These are phyloP conservation scores for Piscicola geometra DNA, from an alignment of 2,888 invertebrate genomes.

Conservation along the genomic window DNA sequence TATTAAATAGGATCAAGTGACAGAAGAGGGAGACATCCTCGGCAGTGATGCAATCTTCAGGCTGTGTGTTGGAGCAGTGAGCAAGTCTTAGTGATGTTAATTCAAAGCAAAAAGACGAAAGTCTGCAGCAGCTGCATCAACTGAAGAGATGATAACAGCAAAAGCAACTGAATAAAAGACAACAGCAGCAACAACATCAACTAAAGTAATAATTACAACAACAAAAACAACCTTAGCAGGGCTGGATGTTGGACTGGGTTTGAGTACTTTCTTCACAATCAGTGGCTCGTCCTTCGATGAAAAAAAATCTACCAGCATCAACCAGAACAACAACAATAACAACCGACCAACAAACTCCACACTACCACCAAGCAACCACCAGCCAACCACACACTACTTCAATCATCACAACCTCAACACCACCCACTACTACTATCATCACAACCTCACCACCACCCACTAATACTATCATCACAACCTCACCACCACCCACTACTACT, in stretches of 20 bases:
- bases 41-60: constrained; percentile 59
- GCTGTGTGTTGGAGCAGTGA: no score
- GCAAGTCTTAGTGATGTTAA: no score
- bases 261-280: constrained; percentile 50
- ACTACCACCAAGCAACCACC: no score
- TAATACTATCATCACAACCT: no score
- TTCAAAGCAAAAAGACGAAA: background rate
- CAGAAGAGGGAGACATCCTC: constrained; percentile 78
- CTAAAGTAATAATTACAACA: background rate
- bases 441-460: no score
- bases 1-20: constrained; percentile 47
- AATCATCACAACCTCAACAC: no score
- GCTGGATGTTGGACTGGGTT: constrained; percentile 42
- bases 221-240: constrained; percentile 40
- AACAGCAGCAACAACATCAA: background rate
- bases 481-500: no score
- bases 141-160: background rate
- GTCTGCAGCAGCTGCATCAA: no score
- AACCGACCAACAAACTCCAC: no score
- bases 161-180: background rate
- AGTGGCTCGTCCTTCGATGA: constrained; percentile 53
- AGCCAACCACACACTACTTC: no score
- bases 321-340: no score
- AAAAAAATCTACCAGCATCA: background rate
- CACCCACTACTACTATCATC: no score